phyloP scores from a whole-genome alignment of 2,797 vertebrate genomes.

The Danionella dracula region DNA sequence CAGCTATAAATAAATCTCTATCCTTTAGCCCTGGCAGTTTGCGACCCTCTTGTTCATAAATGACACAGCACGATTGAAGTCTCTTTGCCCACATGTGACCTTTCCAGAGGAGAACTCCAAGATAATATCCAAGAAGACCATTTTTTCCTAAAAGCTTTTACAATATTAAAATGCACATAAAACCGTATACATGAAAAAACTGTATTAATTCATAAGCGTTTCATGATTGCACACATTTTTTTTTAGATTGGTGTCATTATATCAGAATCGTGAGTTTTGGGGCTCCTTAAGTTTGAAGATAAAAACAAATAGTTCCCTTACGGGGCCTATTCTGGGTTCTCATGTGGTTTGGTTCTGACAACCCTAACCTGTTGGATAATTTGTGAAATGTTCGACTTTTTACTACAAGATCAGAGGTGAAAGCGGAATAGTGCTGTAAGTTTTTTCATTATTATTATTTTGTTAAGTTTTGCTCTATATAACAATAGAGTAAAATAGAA shows the following conservation, averaged over 20 bases:
- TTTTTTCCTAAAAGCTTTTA: slow-evolving; percentile 42
- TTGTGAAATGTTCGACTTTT: slow-evolving; percentile 10
- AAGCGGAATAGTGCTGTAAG: slow-evolving; percentile 57
- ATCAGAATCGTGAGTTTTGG: slow-evolving; percentile 2
- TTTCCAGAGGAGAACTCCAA: slow-evolving; percentile 52
- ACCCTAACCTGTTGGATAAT: slow-evolving; percentile 50
- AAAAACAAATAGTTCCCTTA: slow-evolving; percentile 16
- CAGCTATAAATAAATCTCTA: slow-evolving; percentile 69
- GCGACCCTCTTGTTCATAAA: slow-evolving; percentile 62
- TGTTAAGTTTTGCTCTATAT: slow-evolving; percentile 66
- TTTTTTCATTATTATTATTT: too few relatives aligned
- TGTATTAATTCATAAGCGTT: too few relatives aligned
- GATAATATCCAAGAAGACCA: slow-evolving; percentile 44
- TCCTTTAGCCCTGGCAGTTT: slow-evolving; percentile 68
- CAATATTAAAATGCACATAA: slow-evolving; percentile 36
- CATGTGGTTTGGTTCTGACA: slow-evolving; percentile 28
- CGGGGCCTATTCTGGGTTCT: slow-evolving; percentile 16
- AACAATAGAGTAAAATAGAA: slow-evolving; percentile 71
- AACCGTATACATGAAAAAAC: too few relatives aligned
- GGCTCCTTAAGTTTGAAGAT: slow-evolving; percentile 1
- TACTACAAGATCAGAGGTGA: slow-evolving; percentile 46
- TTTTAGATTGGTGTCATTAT: slow-evolving; percentile 3
- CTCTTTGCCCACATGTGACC: slow-evolving; percentile 48
- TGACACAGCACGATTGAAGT: slow-evolving; percentile 62
- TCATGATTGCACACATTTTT: slow-evolving; percentile 14